Evolutionary conservation across 2,888 invertebrate genomes (phyloP), one percentile per base, ranked within the genome.

Genomic region (Anorthoa munda): DNA sequence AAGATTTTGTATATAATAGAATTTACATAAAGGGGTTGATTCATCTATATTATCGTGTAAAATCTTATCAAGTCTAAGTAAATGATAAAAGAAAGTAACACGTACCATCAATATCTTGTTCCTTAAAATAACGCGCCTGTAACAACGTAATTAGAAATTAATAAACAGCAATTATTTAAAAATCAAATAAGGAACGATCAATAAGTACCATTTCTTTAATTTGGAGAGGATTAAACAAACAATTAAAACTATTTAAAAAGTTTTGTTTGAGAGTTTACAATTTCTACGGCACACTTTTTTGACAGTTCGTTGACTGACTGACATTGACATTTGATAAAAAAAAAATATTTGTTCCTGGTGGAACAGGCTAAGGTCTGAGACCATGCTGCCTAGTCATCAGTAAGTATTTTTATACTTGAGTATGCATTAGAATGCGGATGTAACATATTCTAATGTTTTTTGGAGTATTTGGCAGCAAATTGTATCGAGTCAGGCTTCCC

Each of bases 21-120:
- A 26, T 15, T 15, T 9, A 2, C 3, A 11, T 23, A 15, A 5
- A 9, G 12, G 26, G 15, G 17, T 55, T 72, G 55, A 56, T 58
- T 73, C 56, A 59, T 46, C 23, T 2, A 39, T 50, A 23, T 21
- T 51, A 70, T 82, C 65, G 31, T 12, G 4, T 60, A 39, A 71
- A 56, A 70, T 79, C 72, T 75, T 64, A 82, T 82, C 83, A 59
- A 53, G 4, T 15, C 0, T 13, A 53, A 2, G 17, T 17, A 31
- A 21, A 17, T 21, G 64, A 70, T 77, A 77, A 75, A 59, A 58
- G 23, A 67, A 70, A 69, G 69, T 67, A 12, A 60, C n/a, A 58
- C 81, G 46, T 96, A 99, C 99, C 99, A 96, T 99, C 99, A 86
- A 99, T 99, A 90, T 99, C 99, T 93, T 98, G 98, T 96, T 99